Conservation (phyloP, 2,888 invertebrate species). For the Epinotia nisella region DNA sequence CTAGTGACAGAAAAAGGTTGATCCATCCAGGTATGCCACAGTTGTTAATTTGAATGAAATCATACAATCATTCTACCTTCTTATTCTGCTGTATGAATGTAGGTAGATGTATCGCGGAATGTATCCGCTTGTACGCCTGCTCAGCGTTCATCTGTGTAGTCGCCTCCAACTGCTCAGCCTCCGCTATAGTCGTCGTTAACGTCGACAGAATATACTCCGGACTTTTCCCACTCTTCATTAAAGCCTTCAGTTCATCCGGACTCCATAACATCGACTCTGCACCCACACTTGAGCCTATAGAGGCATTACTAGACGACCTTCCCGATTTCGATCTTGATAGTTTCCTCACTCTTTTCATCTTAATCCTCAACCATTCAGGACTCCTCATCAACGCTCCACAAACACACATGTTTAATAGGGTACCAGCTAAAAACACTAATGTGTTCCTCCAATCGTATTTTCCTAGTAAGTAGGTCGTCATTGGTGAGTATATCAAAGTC, state of each 20-base stretch:
- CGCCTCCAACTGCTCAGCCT: constrained; percentile 75
- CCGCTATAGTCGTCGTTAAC: constrained; percentile 83
- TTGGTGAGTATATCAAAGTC: constrained; percentile 93
- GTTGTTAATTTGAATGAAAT: background rate
- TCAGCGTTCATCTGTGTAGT: constrained; percentile 78
- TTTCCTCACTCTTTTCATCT: constrained; percentile 83
- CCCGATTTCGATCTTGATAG: constrained; percentile 71
- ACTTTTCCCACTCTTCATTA: constrained; percentile 88
- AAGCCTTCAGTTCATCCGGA: constrained; percentile 86
- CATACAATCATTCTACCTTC: constrained; percentile 75
- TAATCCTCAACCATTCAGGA: constrained; percentile 90
- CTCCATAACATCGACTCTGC: constrained; percentile 82
- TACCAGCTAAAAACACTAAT: constrained; percentile 90
- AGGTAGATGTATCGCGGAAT: constrained; percentile 90
- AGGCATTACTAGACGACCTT: constrained; percentile 79
- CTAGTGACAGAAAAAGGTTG: no score
- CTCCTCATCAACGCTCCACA: constrained; percentile 95
- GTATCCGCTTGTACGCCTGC: constrained; percentile 69
- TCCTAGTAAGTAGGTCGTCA: constrained; percentile 90
- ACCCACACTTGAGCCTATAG: constrained; percentile 78
- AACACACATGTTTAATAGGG: constrained; percentile 93
- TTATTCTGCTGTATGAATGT: constrained; percentile 90
- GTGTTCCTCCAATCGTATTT: constrained; percentile 93
- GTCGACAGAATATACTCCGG: constrained; percentile 87
- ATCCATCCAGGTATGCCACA: no score